phyloP scores from a whole-genome alignment of 2,888 invertebrate genomes.

The Liopterus haemorrhoidalis region DNA sequence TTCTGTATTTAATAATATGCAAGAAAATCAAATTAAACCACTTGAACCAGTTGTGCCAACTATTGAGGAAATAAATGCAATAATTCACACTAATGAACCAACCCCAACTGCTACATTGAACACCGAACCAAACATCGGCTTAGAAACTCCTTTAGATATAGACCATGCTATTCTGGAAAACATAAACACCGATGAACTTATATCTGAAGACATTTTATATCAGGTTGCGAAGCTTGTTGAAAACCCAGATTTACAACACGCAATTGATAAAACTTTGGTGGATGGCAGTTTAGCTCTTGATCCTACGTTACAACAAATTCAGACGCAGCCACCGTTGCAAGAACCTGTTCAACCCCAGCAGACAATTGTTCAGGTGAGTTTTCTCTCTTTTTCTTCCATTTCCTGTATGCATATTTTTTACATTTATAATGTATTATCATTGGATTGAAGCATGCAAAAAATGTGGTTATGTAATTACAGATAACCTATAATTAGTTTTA shows the following conservation, averaged over 20 bases:
- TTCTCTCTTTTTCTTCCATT: too few species aligned
- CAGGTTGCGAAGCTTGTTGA: slow-evolving; percentile 69
- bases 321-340: slow-evolving; percentile 16
- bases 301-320: slow-evolving; percentile 33
- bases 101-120: too few species aligned
- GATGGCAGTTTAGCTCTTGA: slow-evolving; percentile 43
- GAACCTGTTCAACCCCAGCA: slow-evolving; percentile 6
- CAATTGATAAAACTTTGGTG: slow-evolving; percentile 57
- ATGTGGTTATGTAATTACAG: too few species aligned
- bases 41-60: slow-evolving; percentile 28
- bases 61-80: slow-evolving; percentile 40
- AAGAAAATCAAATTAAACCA: slow-evolving; percentile 15
- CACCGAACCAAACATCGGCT: too few species aligned
- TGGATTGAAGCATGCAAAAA: too few species aligned
- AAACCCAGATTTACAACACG: slow-evolving; percentile 62
- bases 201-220: slow-evolving; percentile 65
- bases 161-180: slow-evolving; percentile 55
- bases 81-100: slow-evolving; percentile 41
- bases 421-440: too few species aligned
- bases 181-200: slow-evolving; percentile 58
- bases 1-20: too few species aligned
- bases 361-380: too few species aligned
- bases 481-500: too few species aligned
- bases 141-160: slow-evolving; percentile 53
- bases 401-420: too few species aligned